phyloP scores from a whole-genome alignment of 2,797 vertebrate genomes.

The Coendou prehensilis region DNA sequence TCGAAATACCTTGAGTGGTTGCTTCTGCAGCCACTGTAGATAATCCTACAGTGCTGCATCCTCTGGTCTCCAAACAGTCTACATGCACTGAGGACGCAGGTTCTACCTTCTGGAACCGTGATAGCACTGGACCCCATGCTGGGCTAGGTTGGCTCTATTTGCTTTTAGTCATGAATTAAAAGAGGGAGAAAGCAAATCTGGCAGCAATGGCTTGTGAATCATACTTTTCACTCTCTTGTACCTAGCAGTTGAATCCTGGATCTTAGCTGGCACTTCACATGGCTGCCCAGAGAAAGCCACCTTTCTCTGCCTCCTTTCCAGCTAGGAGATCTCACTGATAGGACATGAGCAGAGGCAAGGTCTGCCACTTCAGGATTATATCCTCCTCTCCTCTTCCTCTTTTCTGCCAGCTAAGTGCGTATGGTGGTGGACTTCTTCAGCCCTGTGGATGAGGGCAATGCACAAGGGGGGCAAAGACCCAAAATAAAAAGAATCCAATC shows the following conservation, averaged over 20 bases:
- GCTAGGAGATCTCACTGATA: not conserved
- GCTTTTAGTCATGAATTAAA: not conserved
- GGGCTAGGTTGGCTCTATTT: not conserved
- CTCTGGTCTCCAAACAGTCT: not conserved
- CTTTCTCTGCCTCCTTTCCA: not conserved
- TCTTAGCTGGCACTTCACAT: not conserved
- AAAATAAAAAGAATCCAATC: not conserved
- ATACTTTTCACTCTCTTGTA: not conserved
- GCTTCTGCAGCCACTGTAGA: not conserved
- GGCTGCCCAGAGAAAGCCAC: not conserved
- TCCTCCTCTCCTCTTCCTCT: not conserved
- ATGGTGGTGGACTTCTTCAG: not conserved
- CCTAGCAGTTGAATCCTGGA: not conserved
- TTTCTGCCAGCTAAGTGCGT: not conserved
- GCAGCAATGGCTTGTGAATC: not conserved
- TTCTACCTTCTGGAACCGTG: not conserved
- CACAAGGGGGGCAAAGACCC: not conserved
- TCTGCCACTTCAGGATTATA: rapidly evolving
- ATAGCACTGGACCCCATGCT: not conserved
- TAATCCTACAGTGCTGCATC: no score
- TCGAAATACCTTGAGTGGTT: not conserved
- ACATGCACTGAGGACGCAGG: not conserved
- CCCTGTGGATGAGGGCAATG: not conserved
- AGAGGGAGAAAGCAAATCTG: not conserved
- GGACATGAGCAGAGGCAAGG: not conserved